A percentile compares a stretch with the other conserved stretches of the same genome.
Evolutionary conservation across 2,888 invertebrate species (phyloP).

Genomic region (Pheosia gnoma): DNA sequence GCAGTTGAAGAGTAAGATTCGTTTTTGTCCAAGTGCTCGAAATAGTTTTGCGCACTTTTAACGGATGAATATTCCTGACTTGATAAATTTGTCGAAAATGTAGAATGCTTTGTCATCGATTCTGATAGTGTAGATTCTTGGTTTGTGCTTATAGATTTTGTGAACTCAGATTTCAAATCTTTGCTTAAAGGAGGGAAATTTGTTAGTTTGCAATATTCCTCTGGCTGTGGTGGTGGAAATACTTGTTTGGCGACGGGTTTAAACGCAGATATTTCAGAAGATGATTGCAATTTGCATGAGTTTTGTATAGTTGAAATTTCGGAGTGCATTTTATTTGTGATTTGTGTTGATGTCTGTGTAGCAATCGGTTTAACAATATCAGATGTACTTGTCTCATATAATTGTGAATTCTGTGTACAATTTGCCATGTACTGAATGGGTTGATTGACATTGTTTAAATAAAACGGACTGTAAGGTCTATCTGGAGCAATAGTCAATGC

Average conservation of each 20-base stretch:
- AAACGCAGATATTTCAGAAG: conserved; percentile 74
- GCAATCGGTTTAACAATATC: conserved; percentile 67
- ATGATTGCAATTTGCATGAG: conserved; percentile 67
- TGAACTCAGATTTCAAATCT: conserved; percentile 65
- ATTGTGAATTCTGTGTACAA: conserved; percentile 37
- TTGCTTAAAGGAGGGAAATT: conserved; percentile 69
- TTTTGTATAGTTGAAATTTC: conserved; percentile 70
- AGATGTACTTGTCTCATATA: conserved; percentile 50
- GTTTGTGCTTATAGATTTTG: conserved; percentile 55
- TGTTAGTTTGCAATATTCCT: conserved; percentile 61
- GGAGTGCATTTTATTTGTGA: conserved; percentile 55
- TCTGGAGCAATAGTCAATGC: conserved; percentile 87
- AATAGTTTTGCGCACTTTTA: conserved; percentile 70
- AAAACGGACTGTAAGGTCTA: conserved; percentile 84
- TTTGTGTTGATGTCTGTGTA: conserved; percentile 60
- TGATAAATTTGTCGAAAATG: conserved; percentile 50
- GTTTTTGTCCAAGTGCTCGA: conserved; percentile 71
- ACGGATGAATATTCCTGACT: conserved; percentile 66
- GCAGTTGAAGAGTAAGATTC: conserved; percentile 64
- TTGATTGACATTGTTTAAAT: conserved; percentile 71
- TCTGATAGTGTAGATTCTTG: conserved; percentile 60
- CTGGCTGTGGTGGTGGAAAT: conserved; percentile 66
- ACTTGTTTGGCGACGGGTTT: conserved; percentile 77
- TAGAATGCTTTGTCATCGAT: conserved; percentile 56
- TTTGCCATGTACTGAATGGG: conserved; percentile 57